These are phyloP conservation scores for Euzetes globulus DNA, from an alignment of 2,888 invertebrate genomes.

Conservation along the genomic window DNA sequence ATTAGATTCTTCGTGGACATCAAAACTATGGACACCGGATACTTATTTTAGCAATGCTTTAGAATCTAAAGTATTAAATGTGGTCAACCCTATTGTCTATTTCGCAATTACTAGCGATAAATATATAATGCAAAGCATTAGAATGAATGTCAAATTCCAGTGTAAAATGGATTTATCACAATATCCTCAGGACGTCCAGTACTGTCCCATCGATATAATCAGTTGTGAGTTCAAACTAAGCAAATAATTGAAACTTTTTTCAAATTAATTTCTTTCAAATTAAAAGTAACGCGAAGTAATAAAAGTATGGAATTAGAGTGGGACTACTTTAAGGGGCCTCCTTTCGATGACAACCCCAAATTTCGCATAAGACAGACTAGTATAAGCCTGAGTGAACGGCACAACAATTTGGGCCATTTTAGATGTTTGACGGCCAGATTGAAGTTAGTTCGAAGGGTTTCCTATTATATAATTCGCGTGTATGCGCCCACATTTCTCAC, in stretches of 20 bases:
- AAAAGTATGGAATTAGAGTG: background rate
- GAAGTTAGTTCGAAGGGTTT: slow-evolving; percentile 32
- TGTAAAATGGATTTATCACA: slow-evolving; percentile 27
- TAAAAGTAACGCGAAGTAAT: slow-evolving; percentile 3
- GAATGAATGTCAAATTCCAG: slow-evolving; percentile 10
- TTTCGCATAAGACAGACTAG: background rate
- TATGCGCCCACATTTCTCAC: slow-evolving; percentile 31
- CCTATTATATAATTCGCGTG: slow-evolving; percentile 32
- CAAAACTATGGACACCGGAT: slow-evolving; percentile 12
- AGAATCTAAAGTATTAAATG: slow-evolving; percentile 5
- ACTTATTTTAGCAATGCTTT: slow-evolving; percentile 24
- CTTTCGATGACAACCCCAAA: slow-evolving; percentile 8
- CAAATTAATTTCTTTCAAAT: background rate
- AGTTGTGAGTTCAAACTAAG: background rate
- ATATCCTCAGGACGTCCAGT: slow-evolving; percentile 14
- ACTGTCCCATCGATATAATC: slow-evolving; percentile 1
- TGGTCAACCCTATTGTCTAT: slow-evolving; percentile 15
- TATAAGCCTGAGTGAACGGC: background rate
- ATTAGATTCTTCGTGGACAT: background rate
- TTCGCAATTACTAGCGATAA: background rate
- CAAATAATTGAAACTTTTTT: background rate
- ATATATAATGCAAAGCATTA: background rate
- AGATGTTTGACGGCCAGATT: background rate
- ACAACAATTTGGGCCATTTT: background rate
- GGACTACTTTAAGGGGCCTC: background rate